A percentile compares a stretch with the other conserved stretches of the same genome.
Evolutionary conservation across 2,113 vertebrate species (phyloP).

Genomic region (Pseudorectes ferrugineus): DNA sequence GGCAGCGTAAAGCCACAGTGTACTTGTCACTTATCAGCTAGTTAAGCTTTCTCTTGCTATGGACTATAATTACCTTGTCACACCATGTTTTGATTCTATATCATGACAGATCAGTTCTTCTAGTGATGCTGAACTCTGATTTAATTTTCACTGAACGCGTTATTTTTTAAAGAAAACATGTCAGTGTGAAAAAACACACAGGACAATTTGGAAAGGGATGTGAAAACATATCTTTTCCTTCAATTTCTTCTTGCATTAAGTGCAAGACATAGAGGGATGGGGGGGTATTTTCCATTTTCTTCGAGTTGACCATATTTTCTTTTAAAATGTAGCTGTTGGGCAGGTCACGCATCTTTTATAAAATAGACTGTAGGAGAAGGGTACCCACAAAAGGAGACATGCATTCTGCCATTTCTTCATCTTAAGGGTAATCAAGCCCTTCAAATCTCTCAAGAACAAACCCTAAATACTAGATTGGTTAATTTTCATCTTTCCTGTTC

Average conservation of each 20-base stretch:
- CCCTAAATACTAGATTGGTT: neutral
- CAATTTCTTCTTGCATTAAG: neutral
- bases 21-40: neutral
- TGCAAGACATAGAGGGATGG: accelerated
- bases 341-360: neutral
- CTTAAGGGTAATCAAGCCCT: neutral
- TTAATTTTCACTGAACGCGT: neutral
- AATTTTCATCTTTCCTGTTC: neutral
- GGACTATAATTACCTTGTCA: neutral
- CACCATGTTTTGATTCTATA: neutral
- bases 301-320: neutral
- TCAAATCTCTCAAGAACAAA: neutral
- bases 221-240: neutral
- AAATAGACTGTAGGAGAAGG: neutral
- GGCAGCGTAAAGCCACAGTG: neutral
- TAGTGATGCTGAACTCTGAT: neutral
- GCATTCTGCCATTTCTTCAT: neutral
- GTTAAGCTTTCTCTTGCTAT: neutral
- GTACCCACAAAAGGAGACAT: neutral
- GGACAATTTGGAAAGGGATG: neutral
- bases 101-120: neutral
- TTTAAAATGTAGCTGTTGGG: neutral
- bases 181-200: neutral
- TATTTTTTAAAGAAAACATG: neutral
- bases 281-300: neutral